Evolutionary conservation across 2,113 vertebrate genomes (phyloP).

Genomic region (Melanerpes formicivorus): DNA sequence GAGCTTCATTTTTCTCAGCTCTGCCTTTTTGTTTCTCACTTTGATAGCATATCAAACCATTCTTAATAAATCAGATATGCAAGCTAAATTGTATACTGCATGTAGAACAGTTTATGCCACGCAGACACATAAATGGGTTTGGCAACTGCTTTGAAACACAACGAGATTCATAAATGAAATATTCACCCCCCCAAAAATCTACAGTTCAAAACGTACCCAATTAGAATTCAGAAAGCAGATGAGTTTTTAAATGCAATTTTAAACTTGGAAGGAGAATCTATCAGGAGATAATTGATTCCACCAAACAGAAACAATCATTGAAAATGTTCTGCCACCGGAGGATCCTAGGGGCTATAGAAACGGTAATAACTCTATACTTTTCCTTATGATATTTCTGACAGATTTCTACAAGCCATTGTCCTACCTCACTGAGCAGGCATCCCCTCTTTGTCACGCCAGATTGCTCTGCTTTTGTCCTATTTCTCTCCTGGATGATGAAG

Average conservation of each 20-base stretch:
- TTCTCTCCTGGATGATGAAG: conserved; percentile 23
- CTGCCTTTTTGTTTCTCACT: conserved; percentile 33
- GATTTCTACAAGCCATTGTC: conserved; percentile 41
- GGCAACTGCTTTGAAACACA: conserved; percentile 62
- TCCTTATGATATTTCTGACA: conserved; percentile 51
- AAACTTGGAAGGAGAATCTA: conserved; percentile 75
- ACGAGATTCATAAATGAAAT: conserved; percentile 73
- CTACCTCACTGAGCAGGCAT: conserved; percentile 30
- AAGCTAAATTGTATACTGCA: conserved; percentile 26
- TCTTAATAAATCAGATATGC: conserved; percentile 61
- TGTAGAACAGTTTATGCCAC: conserved; percentile 33
- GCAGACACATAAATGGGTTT: conserved; percentile 39
- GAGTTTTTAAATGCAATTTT: conserved; percentile 77
- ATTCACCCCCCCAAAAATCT: conserved; percentile 44
- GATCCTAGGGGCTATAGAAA: conserved; percentile 66
- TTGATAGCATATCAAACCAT: conserved; percentile 53
- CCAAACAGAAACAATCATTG: conserved; percentile 73
- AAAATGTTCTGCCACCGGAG: conserved; percentile 67
- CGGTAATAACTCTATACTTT: conserved; percentile 35
- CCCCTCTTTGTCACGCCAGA: not conserved
- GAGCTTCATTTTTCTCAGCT: conserved; percentile 50
- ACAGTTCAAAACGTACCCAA: conserved; percentile 62
- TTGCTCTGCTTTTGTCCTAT: conserved; percentile 27
- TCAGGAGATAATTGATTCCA: conserved; percentile 77
- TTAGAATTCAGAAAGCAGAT: conserved; percentile 75